These are phyloP conservation scores for Tamandua tetradactyla DNA, from an alignment of 2,797 vertebrate species.

Conservation along the genomic window DNA sequence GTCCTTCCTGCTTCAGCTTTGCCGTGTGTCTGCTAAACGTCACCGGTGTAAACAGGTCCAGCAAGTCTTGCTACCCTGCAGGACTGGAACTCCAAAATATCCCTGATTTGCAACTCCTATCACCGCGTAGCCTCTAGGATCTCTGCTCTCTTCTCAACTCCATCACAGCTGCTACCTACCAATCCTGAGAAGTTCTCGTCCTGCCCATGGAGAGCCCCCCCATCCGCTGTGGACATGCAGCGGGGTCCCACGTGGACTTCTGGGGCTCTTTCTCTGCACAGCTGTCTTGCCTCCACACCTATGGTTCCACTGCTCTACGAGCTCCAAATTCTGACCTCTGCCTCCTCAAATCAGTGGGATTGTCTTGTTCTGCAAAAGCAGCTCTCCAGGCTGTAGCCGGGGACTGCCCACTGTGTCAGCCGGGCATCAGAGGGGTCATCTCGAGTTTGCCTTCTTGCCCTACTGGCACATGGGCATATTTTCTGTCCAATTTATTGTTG, in stretches of 20 bases:
- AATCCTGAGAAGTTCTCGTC: background rate
- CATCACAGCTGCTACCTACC: background rate
- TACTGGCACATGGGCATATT: background rate
- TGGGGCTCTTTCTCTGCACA: background rate
- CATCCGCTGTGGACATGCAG: no score
- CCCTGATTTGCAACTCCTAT: background rate
- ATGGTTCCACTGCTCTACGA: no score
- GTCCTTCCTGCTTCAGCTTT: background rate
- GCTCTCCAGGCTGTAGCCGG: no score
- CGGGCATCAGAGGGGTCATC: rapidly evolving
- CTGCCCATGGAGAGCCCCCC: rapidly evolving
- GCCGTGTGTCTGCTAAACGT: background rate
- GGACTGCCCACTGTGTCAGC: background rate
- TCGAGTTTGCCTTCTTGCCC: background rate
- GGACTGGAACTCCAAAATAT: no score
- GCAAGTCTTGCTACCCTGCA: no score
- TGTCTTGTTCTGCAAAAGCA: no score
- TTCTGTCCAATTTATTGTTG: background rate
- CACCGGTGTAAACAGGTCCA: background rate
- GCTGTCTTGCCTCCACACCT: background rate
- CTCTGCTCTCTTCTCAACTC: background rate
- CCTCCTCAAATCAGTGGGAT: background rate
- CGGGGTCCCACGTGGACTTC: background rate
- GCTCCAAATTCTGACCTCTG: background rate
- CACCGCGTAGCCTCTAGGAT: background rate